Evolutionary conservation across 2,797 vertebrate genomes (phyloP), one percentile per base, ranked within the genome.

Genomic region (Heliangelus exortis): DNA sequence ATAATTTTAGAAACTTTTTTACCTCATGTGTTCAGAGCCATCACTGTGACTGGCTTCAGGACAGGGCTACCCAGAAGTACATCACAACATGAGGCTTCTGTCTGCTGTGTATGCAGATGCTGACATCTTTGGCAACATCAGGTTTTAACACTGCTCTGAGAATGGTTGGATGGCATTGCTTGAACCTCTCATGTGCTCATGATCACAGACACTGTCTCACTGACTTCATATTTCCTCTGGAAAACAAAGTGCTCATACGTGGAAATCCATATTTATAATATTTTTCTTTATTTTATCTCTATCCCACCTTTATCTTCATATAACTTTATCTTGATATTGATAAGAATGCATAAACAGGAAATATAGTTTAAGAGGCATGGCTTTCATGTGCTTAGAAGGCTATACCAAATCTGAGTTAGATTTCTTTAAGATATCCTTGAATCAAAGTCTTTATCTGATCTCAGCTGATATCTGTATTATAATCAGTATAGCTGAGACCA

Each of bases 21-120:
- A 21, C 2, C 5, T 5, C 3, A 15, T 0, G 0, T 66, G 21
- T 31, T 79, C 73, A 55, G 34, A 84, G 8, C 18, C 19, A 39
- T 33, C 15, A 21, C n/a, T 15, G 41, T 0, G 0, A 39, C 3
- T 31, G 11, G 5, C 25, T 61, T 20, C 34, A 79, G 45, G 23
- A 45, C 13, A 22, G 31, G 11, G 9, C 25, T 55, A 19, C 51
- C 34, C 26, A 62, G 41, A 69, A 22, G 4, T 9, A 7, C 21
- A 10, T 45, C 20, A 48, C 20, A 74, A 36, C 12, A 58, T 18
- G n/a, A 53, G 74, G 7, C 4, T 29, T 54, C 26, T 50, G 7
- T 9, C 39, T 31, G 14, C 31, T 39, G 26, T 19, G 8, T 31
- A 17, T 0, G 1, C 36, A 67, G 33, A 78, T 17, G 39, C 15